Conservation (phyloP, 2,113 vertebrate genomes). For the Prunella fulvescens region DNA sequence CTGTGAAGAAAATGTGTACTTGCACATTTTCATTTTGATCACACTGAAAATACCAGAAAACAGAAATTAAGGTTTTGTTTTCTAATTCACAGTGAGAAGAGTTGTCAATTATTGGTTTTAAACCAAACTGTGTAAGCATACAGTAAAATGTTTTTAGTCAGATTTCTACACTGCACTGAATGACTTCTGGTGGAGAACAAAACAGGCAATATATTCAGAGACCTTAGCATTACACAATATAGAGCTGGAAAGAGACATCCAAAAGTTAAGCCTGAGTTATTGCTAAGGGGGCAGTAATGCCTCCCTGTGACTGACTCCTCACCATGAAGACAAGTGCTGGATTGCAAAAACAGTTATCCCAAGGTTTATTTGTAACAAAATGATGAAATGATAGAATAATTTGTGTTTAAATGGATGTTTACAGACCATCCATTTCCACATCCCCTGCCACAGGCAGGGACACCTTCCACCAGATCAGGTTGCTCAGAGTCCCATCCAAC, state of each 20-base stretch:
- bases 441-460: accelerated
- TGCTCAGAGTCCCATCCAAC: accelerated
- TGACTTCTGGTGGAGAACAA: neutral
- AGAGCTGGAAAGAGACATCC: neutral
- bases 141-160: neutral
- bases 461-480: neutral
- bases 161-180: neutral
- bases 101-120: neutral
- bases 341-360: neutral
- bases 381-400: neutral
- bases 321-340: neutral
- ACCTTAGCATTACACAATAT: neutral
- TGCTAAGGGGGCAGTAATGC: neutral
- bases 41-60: neutral
- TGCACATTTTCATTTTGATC: neutral
- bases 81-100: neutral
- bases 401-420: neutral
- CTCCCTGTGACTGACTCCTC: neutral
- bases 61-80: neutral
- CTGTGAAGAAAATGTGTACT: neutral
- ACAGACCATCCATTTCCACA: neutral
- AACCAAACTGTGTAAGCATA: neutral
- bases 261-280: neutral
- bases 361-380: neutral
- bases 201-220: neutral